Evolutionary conservation across 2,888 invertebrate genomes (phyloP).

Genomic region (Dorcus parallelipipedus): DNA sequence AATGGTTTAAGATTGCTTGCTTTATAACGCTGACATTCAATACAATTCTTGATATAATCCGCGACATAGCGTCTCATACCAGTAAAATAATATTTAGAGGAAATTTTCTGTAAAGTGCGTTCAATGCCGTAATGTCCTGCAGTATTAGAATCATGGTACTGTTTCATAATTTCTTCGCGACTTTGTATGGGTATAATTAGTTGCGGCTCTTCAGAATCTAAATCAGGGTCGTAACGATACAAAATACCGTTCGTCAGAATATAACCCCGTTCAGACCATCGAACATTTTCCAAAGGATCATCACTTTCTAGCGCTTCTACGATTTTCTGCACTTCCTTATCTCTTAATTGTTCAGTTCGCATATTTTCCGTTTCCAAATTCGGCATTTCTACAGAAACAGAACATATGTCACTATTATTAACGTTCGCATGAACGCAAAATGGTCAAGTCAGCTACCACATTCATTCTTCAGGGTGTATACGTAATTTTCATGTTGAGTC

Average conservation of each 20-base stretch:
- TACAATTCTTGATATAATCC: constrained; percentile 14
- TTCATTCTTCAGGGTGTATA: no score
- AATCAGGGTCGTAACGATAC: constrained; percentile 9
- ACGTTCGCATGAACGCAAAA: no score
- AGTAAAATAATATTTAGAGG: constrained; percentile 20
- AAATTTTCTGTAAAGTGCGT: constrained; percentile 16
- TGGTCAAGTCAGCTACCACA: no score
- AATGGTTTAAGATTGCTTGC: constrained; percentile 15
- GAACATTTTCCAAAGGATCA: no score
- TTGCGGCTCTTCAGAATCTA: constrained; percentile 30
- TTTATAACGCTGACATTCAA: constrained; percentile 21
- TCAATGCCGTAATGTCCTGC: constrained; percentile 29
- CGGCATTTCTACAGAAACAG: no score
- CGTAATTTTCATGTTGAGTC: no score
- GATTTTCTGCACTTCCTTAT: no score
- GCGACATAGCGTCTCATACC: neutral
- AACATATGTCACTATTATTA: no score
- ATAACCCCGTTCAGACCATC: constrained; percentile 7
- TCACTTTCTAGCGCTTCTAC: no score
- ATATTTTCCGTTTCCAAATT: no score
- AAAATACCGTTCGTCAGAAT: constrained; percentile 9
- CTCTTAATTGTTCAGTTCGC: no score
- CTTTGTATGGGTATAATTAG: constrained; percentile 24
- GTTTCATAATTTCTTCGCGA: constrained; percentile 11
- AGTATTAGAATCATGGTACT: constrained; percentile 23